Evolutionary conservation across 2,797 vertebrate species (phyloP).

Genomic region (Ispidina lecontei): DNA sequence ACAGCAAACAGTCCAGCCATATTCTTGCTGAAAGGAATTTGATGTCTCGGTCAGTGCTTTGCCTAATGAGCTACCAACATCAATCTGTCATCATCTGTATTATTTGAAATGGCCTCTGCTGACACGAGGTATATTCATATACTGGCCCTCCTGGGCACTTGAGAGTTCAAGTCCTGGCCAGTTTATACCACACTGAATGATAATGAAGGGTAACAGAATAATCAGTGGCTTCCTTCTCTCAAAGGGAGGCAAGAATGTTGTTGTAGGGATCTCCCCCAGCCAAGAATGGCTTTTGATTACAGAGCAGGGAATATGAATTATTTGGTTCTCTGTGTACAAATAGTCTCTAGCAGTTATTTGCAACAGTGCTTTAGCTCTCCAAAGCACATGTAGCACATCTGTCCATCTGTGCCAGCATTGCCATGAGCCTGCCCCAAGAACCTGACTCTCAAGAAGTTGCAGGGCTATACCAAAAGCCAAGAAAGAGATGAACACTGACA

Average conservation of each 20-base stretch:
- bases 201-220: conserved; percentile 67
- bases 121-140: conserved; percentile 68
- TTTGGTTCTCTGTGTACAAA: conserved; percentile 50
- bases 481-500: not conserved
- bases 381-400: not conserved
- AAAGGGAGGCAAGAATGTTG: conserved; percentile 57
- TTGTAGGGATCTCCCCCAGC: conserved; percentile 31
- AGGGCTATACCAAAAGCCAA: not conserved
- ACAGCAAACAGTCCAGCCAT: conserved; percentile 47
- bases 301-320: conserved; percentile 38
- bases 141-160: conserved; percentile 64
- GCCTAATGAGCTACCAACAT: conserved; percentile 73
- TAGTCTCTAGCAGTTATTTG: conserved; percentile 8
- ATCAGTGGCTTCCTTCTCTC: conserved; percentile 55
- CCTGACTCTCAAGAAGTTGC: not conserved
- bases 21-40: conserved; percentile 67
- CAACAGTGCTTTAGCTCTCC: not conserved
- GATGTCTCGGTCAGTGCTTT: conserved; percentile 68
- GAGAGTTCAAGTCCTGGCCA: conserved; percentile 73
- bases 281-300: conserved; percentile 56
- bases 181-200: conserved; percentile 69
- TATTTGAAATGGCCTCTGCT: conserved; percentile 73
- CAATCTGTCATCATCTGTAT: conserved; percentile 72
- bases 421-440: not conserved
- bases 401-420: not conserved